Conservation (phyloP, 1,140 invertebrate species). For the Pseudomyrmex cubaensis region DNA sequence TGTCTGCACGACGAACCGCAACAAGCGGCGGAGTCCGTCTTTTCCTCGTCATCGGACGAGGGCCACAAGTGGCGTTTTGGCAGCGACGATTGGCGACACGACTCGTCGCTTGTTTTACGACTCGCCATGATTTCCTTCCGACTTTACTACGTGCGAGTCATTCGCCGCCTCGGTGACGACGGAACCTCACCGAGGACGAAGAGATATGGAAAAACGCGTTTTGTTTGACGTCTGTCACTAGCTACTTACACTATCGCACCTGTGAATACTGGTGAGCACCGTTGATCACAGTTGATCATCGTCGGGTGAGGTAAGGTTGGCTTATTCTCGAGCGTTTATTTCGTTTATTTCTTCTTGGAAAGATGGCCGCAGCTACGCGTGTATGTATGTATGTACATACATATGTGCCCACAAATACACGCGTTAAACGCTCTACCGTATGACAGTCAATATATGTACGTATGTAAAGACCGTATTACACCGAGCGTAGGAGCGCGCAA, state of each 20-base stretch:
- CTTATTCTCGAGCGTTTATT: background rate
- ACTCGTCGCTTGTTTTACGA: slow-evolving; percentile 55
- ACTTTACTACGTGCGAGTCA: slow-evolving; percentile 64
- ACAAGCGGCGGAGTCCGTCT: background rate
- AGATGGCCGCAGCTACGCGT: background rate
- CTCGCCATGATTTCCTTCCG: slow-evolving; percentile 64
- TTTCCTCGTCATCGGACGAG: slow-evolving; percentile 35
- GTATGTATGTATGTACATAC: background rate
- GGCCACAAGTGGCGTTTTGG: slow-evolving; percentile 30
- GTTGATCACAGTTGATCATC: slow-evolving; percentile 9
- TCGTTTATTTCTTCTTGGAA: no score
- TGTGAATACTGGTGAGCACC: background rate
- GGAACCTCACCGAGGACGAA: background rate
- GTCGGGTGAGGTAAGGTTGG: slow-evolving; percentile 25
- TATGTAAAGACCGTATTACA: no score
- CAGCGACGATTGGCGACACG: slow-evolving; percentile 34
- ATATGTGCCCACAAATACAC: background rate
- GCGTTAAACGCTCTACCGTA: no score
- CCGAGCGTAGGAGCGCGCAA: no score
- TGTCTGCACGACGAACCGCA: background rate
- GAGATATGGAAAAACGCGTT: background rate
- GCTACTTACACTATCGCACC: background rate
- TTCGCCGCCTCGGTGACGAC: slow-evolving; percentile 35
- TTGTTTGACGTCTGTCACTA: slow-evolving; percentile 67
- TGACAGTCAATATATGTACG: no score